phyloP scores from a whole-genome alignment of 1,140 invertebrate species.

The Odontomachus brunneus region DNA sequence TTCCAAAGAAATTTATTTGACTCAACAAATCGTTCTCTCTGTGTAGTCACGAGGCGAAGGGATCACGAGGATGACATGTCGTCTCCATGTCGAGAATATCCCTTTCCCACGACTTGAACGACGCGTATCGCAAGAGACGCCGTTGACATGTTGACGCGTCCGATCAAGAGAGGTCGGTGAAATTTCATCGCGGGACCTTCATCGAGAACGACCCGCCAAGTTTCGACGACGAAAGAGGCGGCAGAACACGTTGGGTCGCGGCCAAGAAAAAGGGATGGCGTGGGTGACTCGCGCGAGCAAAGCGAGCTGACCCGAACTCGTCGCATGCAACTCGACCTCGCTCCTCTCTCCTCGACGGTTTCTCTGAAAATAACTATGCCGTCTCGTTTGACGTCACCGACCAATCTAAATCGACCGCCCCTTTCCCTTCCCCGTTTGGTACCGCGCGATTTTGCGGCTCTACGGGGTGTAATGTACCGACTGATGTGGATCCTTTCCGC shows the following conservation, averaged over 20 bases:
- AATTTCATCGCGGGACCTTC: conserved; percentile 30
- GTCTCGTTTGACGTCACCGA: conserved; percentile 79
- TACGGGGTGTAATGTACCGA: neutral
- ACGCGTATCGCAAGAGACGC: neutral
- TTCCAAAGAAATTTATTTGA: too few species aligned
- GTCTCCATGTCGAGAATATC: neutral
- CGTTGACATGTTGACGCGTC: neutral
- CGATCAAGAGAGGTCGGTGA: neutral
- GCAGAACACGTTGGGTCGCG: conserved; percentile 71
- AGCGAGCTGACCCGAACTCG: conserved; percentile 82
- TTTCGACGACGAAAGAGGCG: conserved; percentile 32
- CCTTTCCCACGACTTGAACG: neutral
- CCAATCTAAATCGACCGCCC: conserved; percentile 68
- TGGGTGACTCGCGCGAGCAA: conserved; percentile 80
- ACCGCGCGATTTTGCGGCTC: conserved; percentile 73
- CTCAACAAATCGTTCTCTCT: too few species aligned
- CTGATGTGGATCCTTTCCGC: neutral
- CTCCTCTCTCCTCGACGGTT: conserved; percentile 68
- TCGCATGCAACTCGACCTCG: conserved; percentile 80
- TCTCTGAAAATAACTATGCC: conserved; percentile 80
- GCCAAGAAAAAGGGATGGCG: conserved; percentile 81
- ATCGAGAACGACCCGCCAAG: conserved; percentile 41
- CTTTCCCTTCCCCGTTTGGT: conserved; percentile 22
- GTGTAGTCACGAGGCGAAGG: neutral
- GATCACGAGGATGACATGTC: neutral